Base-by-base conservation (phyloP, 2,797 vertebrate species). In the Uromys caudimaculatus region DNA sequence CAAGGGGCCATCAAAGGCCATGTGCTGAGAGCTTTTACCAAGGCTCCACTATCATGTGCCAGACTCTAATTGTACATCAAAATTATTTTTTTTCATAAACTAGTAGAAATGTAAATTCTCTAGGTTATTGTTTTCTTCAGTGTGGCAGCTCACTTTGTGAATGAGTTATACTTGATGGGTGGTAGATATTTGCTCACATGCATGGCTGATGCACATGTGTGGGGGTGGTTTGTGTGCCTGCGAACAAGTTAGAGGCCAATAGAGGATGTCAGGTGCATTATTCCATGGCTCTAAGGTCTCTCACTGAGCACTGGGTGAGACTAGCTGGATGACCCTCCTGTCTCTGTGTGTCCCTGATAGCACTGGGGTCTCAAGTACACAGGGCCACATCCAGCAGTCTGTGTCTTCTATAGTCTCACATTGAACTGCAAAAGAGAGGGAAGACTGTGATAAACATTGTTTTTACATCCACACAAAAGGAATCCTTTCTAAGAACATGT, bases 1-100 rank as follows among this genome's bases (percentile, higher is more conserved):
- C 50, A n/a, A 89, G 79, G 41, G 69, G 76, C 41, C 78, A 12
- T n/a, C 56, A 38, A 90, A 71, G 91, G 93, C 58, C 84, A 87
- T 52, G 32, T 11, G 75, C 69, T 76, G 19, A 90, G 56, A 76
- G 8, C 35, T 23, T 44, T 95, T 41, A 19, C 29, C 47, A 64
- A 29, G 60, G 11, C 64, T 27, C 50, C 14, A 29, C 19, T 13
- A 13, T 38, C n/a, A 21, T 38, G 14, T 50, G 67, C 44, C 35
- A 27, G 62, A 52, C 67, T 86, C 32, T 69, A 52, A 86, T 52
- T 52, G 23, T 27, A 86, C 54, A 79, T 83, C 67, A 91, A 73
- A 21, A 78, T 12, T 41, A 47, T 62, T 91, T 41, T 52, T 76
- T 69, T 58, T 60, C 19, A 83, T 58, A 14, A 73, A 10, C 23